Base-by-base conservation (phyloP, 2,888 invertebrate species). In the Cryptus armator region DNA sequence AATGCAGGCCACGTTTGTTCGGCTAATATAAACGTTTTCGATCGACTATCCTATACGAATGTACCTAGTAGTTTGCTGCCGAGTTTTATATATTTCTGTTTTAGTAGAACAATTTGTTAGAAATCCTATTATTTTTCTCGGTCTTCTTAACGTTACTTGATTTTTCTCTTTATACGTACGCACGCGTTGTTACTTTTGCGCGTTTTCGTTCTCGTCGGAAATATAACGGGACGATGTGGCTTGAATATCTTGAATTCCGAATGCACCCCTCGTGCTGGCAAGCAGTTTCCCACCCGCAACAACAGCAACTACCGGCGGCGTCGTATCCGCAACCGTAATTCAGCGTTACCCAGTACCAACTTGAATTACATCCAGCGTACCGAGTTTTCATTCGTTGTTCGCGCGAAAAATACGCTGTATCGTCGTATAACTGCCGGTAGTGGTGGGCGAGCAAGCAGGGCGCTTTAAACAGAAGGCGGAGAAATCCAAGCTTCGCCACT, bases 301-400 rank as follows among this genome's bases (percentile, higher is more conserved):
- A 87, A 83, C 83, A 79, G 71, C 71, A 76, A 53, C 16, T 24
- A 53, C 64, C 59, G 59, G 56, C 72, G 71, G 71, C 77, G 71
- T 75, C 81, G 72, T 72, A n/a, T 37, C 4, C 48, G 80, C 67
- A 59, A 56, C 72, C 76, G 62, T 84, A 81, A 84, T 76, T 84
- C 80, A 72, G 68, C 76, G 72, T 76, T 32, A 72, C 72, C 37
- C 71, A 77, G 76, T 81, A 81, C 71, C 81, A 81, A 81, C 81
- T 81, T 68, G 81, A 88, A 88, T 86, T 86, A 84, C 87, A 86
- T 87, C 86, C 81, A 78, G 51, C 51, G 84, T 72, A 72, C 83
- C 86, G 84, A 85, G 83, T 86, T 87, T 86, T 85, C 87, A 82
- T 85, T 85, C 82, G 86, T 83, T 86, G 82, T 75, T 68, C 7